Evolutionary conservation across 2,888 invertebrate species (phyloP), one percentile per base, ranked within the genome.

Genomic region (Melieria crassipennis): DNA sequence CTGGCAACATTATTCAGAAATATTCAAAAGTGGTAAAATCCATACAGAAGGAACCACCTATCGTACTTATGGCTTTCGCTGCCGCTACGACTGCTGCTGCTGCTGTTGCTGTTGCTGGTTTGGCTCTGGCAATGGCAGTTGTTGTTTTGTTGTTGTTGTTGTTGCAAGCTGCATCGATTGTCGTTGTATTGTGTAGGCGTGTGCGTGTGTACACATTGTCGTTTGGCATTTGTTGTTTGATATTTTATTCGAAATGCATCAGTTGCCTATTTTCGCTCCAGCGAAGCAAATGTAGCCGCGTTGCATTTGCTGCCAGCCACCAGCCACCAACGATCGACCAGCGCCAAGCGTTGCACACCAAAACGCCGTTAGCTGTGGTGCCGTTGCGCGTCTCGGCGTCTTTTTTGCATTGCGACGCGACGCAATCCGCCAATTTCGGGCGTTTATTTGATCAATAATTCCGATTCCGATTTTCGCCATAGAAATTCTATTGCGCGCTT

Each of bases 361-460:
- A 30, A 30, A 30, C 30, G 30, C 3, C 30, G 30, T 30, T 30
- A 30, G 30, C 30, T 30, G 30, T 30, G 16, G 1, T 16, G 1
- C 16, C 16, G 16, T 16, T 16, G 16, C 16, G 16, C 16, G 16
- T 16, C 16, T 16, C 16, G 16, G 16, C 16, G 1, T 1, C 16
- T 30, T 30, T 30, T 30, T 30, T 30, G 30, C 30, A 30, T 30
- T 30, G 1, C 30, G 30, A 30, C 30, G 30, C 30, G 30, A 30
- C 30, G 30, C 30, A 30, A 30, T 30, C 30, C 30, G 30, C 30
- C 30, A 30, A 30, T 70, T 50, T 13, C 56, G 10, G 55, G n/a
- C 46, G 47, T 61, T 70, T 83, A 82, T 82, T 82, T 82, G 82
- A 82, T 82, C 82, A 78, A 82, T 82, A 82, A 80, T 75, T 77